Base-by-base conservation (phyloP, 2,113 vertebrate species). In the Paedocypris sp. region DNA sequence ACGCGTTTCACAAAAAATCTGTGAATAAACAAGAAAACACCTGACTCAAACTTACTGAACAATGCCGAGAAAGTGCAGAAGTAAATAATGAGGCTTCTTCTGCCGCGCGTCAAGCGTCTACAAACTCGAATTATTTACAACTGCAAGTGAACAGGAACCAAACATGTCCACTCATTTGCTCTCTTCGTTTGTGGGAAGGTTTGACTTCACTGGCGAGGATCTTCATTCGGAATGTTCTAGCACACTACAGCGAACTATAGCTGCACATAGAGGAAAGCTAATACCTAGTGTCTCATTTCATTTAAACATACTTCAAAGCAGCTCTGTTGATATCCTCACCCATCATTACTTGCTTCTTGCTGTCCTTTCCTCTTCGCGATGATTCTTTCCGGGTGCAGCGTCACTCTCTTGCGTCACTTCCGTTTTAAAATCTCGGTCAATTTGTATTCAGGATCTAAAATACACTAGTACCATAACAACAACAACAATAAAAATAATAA, bases 31-130 rank as follows among this genome's bases (percentile, higher is more conserved):
- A 51, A 6, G 43, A 10, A 3, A 15, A 26, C 43, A 47, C 26
- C 43, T 33, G 48, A 9, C 45, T 47, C n/a, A 12, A 51, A 51
- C 48, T 51, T 51, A 51, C 48, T 20, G 15, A 33, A n/a, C 29
- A 1, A 31, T 22, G 16, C 29, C 22, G 48, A 13, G n/a, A 35
- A 51, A 35, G 48, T 33, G 18, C 29, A 8, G n/a, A n/a, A n/a
- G n/a, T 7, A 1, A 22, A 19, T 12, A 13, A 20, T 19, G 18
- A 13, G 16, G 32, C 18, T 8, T 20, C 11, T n/a, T 11, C 31
- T 13, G 48, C 18, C 5, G 28, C 16, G 4, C 7, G 9, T 19
- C n/a, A 19, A 20, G 16, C 12, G 6, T 20, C 13, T 13, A 22
- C 11, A 22, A 4, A n/a, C 11, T 2, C 1, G 2, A 15, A 1